These are phyloP conservation scores for Abscondita cerata DNA, from an alignment of 2,888 invertebrate species.

Conservation along the genomic window DNA sequence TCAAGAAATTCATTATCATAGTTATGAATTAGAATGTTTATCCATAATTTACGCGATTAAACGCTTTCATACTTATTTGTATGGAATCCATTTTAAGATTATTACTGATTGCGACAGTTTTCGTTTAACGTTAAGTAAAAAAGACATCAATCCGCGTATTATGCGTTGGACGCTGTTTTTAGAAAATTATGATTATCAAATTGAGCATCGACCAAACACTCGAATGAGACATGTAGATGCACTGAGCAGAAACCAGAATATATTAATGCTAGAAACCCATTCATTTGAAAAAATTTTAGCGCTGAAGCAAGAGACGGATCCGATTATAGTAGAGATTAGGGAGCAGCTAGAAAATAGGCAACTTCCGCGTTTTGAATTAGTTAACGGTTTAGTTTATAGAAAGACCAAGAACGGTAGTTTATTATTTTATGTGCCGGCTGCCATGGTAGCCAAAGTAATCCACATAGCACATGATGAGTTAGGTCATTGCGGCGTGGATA, in stretches of 20 bases:
- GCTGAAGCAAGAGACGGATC: slow-evolving; percentile 1
- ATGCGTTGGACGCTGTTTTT: not conserved
- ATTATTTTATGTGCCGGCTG: slow-evolving; percentile 39
- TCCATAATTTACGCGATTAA: not conserved
- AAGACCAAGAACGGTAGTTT: slow-evolving; percentile 12
- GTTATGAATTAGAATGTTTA: slow-evolving; percentile 1
- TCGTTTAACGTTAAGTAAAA: no score
- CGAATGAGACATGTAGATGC: slow-evolving; percentile 11
- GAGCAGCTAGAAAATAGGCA: not conserved
- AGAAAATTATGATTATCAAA: not conserved
- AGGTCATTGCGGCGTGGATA: slow-evolving; percentile 44
- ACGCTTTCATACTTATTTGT: slow-evolving; percentile 1
- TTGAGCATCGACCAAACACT: not conserved
- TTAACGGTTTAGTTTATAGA: slow-evolving; percentile 15
- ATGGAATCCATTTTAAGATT: no score
- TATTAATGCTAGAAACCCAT: slow-evolving; percentile 10
- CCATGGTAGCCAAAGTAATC: slow-evolving; percentile 42
- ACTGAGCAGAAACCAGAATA: not conserved
- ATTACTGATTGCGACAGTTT: no score
- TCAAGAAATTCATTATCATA: no score
- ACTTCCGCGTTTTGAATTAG: slow-evolving; percentile 8
- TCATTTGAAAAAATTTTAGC: slow-evolving; percentile 7
- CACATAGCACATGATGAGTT: slow-evolving; percentile 42
- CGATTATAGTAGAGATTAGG: not conserved
- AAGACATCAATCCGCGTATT: not conserved